Evolutionary conservation across 2,888 invertebrate genomes (phyloP), one percentile per base, ranked within the genome.

Genomic region (Eurytoma adleriae): DNA sequence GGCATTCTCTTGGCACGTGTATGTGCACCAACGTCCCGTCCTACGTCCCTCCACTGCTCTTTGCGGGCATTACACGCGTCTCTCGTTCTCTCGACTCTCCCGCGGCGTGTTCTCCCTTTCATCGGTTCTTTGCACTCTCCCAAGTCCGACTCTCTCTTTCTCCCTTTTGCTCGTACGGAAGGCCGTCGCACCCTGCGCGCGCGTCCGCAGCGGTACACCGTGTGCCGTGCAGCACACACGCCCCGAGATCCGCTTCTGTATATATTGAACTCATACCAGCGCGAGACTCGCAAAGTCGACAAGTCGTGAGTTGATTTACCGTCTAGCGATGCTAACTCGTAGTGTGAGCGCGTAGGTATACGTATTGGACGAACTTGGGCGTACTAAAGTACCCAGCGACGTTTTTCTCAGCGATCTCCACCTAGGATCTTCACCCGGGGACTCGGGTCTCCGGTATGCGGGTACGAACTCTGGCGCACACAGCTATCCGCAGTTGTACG

Each of bases 41-140:
- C 52, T 30, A 10, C 30, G 54, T 56, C 52, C 24, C 24, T 68
- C 30, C 54, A 27, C 50, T 50, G 70, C 74, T 61, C n/a, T 50
- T 30, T 48, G 5, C 3, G 61, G 61, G 75, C 59, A 67, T 61
- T 67, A 59, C 50, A 20, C 54, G 52, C 54, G 4, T 14, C 48
- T 48, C n/a, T 76, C 69, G 1, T 16, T 54, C 62, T 70, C 64
- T 69, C 30, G 59, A 18, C 54, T 7, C 13, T 50, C 30, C 67
- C n/a, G 20, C 59, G 52, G 52, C 20, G 20, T 69, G 61, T 78
- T 78, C 78, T 80, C 75, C 75, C 79, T 80, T 80, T 80, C 76
- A 80, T 74, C 71, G 76, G 80, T 76, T 76, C 70, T 67, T 76
- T 72, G 67, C 74, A 74, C 69, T 64, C 69, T 62, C 64, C 24